Percentiles rank a stretch among this genome's conserved stretches.
phyloP scores from a whole-genome alignment of 2,888 invertebrate genomes.

The Agrochola litura region DNA sequence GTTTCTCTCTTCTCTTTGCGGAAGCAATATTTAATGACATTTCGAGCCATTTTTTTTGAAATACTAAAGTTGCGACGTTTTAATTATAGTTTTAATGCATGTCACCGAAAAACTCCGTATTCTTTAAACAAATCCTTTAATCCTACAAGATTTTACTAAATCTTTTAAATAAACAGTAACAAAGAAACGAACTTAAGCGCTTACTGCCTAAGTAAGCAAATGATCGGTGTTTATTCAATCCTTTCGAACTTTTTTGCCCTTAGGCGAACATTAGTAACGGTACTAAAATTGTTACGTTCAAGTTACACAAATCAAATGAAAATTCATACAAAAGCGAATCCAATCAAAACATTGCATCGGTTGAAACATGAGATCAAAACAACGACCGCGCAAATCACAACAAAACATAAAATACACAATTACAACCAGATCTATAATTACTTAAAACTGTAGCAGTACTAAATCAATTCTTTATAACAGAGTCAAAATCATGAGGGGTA shows the following conservation, averaged over 20 bases:
- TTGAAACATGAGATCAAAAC: conserved; percentile 62
- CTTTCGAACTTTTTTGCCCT: conserved; percentile 29
- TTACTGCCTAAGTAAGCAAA: conserved; percentile 41
- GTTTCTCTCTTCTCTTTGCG: too few species aligned
- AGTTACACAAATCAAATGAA: conserved; percentile 13
- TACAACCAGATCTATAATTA: conserved; percentile 82
- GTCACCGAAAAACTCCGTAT: neutral
- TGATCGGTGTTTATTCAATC: conserved; percentile 51
- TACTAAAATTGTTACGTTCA: conserved; percentile 17
- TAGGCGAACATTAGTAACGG: neutral
- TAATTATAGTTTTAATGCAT: neutral
- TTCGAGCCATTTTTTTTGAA: too few species aligned
- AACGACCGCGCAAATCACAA: conserved; percentile 66
- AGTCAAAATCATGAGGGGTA: conserved; percentile 87
- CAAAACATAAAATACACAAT: conserved; percentile 62
- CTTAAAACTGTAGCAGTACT: conserved; percentile 79
- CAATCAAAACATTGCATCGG: conserved; percentile 38
- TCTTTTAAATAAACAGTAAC: conserved; percentile 22
- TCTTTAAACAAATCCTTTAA: neutral
- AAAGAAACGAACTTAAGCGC: conserved; percentile 30
- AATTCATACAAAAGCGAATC: conserved; percentile 25
- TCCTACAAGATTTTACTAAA: conserved; percentile 16
- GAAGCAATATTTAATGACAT: too few species aligned
- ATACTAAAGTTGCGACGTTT: too few species aligned
- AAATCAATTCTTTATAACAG: conserved; percentile 84